Base-by-base conservation (phyloP, 1,140 invertebrate genomes). In the Marisa cornuarietis region DNA sequence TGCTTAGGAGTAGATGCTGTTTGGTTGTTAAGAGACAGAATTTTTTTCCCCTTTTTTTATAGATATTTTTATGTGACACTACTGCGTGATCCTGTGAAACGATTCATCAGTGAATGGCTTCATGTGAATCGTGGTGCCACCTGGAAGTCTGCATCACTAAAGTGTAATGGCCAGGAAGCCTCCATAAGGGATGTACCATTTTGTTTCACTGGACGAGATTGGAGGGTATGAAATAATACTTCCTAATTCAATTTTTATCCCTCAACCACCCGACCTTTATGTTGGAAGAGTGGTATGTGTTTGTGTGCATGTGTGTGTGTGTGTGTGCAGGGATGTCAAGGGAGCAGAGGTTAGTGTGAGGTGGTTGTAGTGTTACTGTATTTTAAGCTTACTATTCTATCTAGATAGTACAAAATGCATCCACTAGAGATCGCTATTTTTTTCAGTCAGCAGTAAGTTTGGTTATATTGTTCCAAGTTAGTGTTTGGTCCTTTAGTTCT, bases 21-120 rank as follows among this genome's bases (percentile, higher is more conserved):
- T 42, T 42, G 31, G 2, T 42, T 42, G 31, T 42, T 42, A 42
- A 42, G 31, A 42, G 31, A 42, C 31, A 42, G 31, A 42, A 4
- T 42, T 42, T 42, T 6, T 42, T 42, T 42, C 31, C 6, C 3
- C 31, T 42, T 74, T 83, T 84, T 63, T 87, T 84, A 52, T 84
- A 94, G 94, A 85, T 99, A 99, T 92, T 98, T 98, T 92, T 99
- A 99, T 91, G 96, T 99, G 78, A 98, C 97, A 31, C 94, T 99
- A 80, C 92, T 99, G 54, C 93, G 98, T 80, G 95, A 99, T 88
- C 98, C 98, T 18, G 94, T 99, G 51, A 89, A 92, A 87, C 94
- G 97, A 84, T 99, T 97, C 91, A 91, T 99, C 82, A 97, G 96
- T 80, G 97, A 99, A 91, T 99, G 96, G 91, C 93, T 95, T 71